phyloP scores from a whole-genome alignment of 92 coral and sea anemone species.

The Plumapathes pennacea region DNA sequence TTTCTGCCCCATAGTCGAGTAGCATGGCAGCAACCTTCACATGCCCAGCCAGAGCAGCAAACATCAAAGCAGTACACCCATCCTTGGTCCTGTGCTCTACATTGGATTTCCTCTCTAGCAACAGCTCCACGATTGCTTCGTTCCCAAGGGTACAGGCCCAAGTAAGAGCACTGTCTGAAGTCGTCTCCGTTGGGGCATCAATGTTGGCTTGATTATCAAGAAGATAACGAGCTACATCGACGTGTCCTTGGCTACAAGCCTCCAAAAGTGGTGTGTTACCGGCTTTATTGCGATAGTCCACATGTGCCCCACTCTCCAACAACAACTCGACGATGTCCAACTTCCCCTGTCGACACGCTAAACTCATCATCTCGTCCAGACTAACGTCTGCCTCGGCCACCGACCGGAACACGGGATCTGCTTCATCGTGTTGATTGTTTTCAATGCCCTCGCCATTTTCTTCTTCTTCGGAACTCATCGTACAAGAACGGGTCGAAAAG shows the following conservation, averaged over 20 bases:
- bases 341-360: slow-evolving; percentile 99
- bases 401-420: slow-evolving; percentile 89
- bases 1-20: slow-evolving; percentile 90
- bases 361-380: slow-evolving; percentile 99
- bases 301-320: slow-evolving; percentile 98
- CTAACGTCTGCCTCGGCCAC: slow-evolving; percentile 99
- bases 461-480: slow-evolving; percentile 92
- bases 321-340: slow-evolving; percentile 97
- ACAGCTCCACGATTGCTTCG: slow-evolving; percentile 92
- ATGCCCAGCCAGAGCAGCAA: slow-evolving; percentile 99
- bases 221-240: slow-evolving; percentile 94
- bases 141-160: slow-evolving; percentile 99
- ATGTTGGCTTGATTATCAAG: slow-evolving; percentile 95
- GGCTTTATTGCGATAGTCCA: slow-evolving; percentile 97
- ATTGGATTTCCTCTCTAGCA: slow-evolving; percentile 76
- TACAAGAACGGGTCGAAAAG: slow-evolving; percentile 27
- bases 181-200: slow-evolving; percentile 99
- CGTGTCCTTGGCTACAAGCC: slow-evolving; percentile 99
- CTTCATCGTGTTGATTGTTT: slow-evolving; percentile 68
- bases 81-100: slow-evolving; percentile 99
- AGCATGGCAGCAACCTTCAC: slow-evolving; percentile 98
- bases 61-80: slow-evolving; percentile 99
- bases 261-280: slow-evolving; percentile 97
- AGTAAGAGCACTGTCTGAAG: slow-evolving; percentile 99
- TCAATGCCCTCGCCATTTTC: slow-evolving; percentile 83